These are phyloP conservation scores for Sinosuthora webbiana DNA, from an alignment of 2,113 vertebrate genomes.

Conservation along the genomic window DNA sequence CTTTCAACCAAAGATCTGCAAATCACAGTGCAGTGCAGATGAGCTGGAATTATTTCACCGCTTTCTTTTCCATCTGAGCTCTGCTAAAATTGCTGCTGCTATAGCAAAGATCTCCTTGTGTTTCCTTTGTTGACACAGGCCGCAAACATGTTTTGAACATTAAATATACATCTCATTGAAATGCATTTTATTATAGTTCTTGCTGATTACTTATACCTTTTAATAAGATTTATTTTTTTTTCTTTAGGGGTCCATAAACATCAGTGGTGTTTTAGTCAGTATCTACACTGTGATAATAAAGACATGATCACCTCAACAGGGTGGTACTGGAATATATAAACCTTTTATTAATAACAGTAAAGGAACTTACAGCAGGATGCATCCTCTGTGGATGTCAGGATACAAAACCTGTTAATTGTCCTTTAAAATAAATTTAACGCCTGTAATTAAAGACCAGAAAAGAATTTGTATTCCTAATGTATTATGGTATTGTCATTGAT, in stretches of 20 bases:
- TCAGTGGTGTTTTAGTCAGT: background rate
- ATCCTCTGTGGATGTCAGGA: background rate
- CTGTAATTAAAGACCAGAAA: background rate
- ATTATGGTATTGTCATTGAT: slow-evolving; percentile 85
- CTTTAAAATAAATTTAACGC: background rate
- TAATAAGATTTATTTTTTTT: background rate
- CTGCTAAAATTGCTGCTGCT: slow-evolving; percentile 29
- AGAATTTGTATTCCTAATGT: slow-evolving; percentile 63
- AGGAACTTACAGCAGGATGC: background rate
- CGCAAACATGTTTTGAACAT: slow-evolving; percentile 23
- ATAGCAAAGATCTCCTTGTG: background rate
- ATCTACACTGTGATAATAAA: background rate
- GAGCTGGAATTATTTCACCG: slow-evolving; percentile 58
- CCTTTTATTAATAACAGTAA: background rate
- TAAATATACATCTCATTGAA: slow-evolving; percentile 22
- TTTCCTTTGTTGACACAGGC: slow-evolving; percentile 24
- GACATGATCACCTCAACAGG: background rate
- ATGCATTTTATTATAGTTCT: slow-evolving; percentile 25
- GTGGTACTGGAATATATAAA: background rate
- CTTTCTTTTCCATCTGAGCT: slow-evolving; percentile 53
- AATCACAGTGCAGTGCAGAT: slow-evolving; percentile 12
- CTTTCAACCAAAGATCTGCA: background rate
- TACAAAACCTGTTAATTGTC: background rate
- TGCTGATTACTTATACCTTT: background rate
- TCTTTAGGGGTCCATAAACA: background rate